A percentile compares a stretch with the other conserved stretches of the same genome.
Conservation (phyloP, 2,113 vertebrate genomes). For the Scortum barcoo region DNA sequence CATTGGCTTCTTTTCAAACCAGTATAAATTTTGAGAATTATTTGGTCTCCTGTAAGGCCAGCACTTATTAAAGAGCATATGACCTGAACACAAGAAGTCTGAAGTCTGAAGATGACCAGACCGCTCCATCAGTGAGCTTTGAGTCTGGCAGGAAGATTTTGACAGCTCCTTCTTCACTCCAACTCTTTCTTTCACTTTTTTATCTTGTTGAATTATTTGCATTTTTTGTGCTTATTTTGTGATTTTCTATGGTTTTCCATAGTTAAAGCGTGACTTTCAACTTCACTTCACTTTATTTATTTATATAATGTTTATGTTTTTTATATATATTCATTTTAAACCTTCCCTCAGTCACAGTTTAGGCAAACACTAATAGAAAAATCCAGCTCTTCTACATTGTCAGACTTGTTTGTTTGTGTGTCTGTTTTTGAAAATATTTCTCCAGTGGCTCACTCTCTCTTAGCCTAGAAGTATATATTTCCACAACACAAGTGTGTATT, state of each 20-base stretch:
- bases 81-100: background rate
- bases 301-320: no score
- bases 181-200: background rate
- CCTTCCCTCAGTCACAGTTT: background rate
- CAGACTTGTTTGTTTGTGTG: background rate
- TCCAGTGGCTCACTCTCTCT: background rate
- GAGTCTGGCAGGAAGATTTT: background rate
- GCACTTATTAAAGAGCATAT: background rate
- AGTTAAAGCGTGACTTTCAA: background rate
- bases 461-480: slow-evolving; percentile 27
- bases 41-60: background rate
- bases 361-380: background rate
- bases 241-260: background rate
- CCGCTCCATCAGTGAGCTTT: background rate
- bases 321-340: no score
- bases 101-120: background rate
- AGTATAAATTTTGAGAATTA: background rate
- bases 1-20: background rate
- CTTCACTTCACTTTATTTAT: background rate
- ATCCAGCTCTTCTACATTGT: background rate
- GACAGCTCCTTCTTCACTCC: background rate
- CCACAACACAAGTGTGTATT: slow-evolving; percentile 21
- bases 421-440: background rate
- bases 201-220: background rate
- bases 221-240: background rate